Conservation (phyloP, 2,113 vertebrate genomes). For the Menidia beryllina region DNA sequence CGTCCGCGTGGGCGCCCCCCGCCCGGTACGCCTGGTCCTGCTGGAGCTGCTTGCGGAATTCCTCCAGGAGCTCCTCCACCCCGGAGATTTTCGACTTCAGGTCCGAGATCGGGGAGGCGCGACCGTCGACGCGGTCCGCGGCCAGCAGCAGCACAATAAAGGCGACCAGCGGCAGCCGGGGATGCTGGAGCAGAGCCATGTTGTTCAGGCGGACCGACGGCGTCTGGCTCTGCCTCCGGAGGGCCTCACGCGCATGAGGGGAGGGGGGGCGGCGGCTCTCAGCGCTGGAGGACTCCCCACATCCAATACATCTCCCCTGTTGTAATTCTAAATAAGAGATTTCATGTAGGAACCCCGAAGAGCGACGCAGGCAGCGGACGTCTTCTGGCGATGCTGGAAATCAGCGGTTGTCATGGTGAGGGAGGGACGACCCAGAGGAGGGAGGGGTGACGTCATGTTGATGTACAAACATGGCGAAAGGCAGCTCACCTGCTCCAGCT, state of each 20-base stretch:
- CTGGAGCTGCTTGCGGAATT: slow-evolving; percentile 90
- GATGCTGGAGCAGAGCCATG: slow-evolving; percentile 68
- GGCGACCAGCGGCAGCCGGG: slow-evolving; percentile 47
- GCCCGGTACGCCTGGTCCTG: slow-evolving; percentile 77
- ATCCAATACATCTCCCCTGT: not conserved
- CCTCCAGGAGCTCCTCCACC: slow-evolving; percentile 89
- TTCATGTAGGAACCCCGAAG: not conserved
- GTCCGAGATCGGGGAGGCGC: slow-evolving; percentile 77
- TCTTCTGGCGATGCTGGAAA: slow-evolving; percentile 44
- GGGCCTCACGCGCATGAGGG: slow-evolving; percentile 18
- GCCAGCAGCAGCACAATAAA: slow-evolving; percentile 11
- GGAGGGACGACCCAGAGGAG: slow-evolving; percentile 19
- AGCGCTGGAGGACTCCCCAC: not conserved
- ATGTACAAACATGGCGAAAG: slow-evolving; percentile 5
- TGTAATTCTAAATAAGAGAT: not conserved
- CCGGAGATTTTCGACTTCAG: slow-evolving; percentile 85
- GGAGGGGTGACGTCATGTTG: slow-evolving; percentile 65
- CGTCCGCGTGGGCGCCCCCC: slow-evolving; percentile 58
- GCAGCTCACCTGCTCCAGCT: slow-evolving; percentile 33
- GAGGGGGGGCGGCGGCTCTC: too few relatives aligned
- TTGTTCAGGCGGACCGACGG: slow-evolving; percentile 55
- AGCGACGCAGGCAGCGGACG: not conserved
- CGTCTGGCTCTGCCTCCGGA: slow-evolving; percentile 44
- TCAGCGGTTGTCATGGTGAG: slow-evolving; percentile 71
- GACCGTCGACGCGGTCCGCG: not conserved